A percentile compares a stretch with the other conserved stretches of the same genome.
Conservation (phyloP, 2,888 invertebrate genomes). For the Corbicula japonica region DNA sequence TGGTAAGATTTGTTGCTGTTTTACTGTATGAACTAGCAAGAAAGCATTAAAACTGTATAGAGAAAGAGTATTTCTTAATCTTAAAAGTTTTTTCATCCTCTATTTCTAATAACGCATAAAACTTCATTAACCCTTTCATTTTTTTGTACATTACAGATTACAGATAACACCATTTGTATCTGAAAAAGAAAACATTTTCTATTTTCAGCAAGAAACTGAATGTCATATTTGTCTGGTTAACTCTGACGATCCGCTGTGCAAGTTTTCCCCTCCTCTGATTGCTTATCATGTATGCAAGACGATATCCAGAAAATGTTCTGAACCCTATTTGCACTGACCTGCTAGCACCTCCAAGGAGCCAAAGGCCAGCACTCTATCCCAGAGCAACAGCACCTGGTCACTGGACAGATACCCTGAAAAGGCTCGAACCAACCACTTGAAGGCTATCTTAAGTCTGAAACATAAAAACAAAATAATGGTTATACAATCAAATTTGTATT, state of each 20-base stretch:
- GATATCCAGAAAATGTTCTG: slow-evolving; percentile 26
- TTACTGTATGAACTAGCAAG: too few species aligned
- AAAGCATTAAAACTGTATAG: too few species aligned
- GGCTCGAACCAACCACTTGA: slow-evolving; percentile 98
- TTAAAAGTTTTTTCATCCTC: too few species aligned
- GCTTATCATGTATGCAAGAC: slow-evolving; percentile 20
- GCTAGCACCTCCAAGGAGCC: slow-evolving; percentile 96
- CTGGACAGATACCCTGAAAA: slow-evolving; percentile 98
- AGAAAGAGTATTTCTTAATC: too few species aligned
- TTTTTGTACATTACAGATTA: too few species aligned
- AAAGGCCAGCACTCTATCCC: slow-evolving; percentile 97
- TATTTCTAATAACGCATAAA: too few species aligned
- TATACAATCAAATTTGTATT: too few species aligned
- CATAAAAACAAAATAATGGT: neutral
- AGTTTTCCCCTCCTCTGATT: too few species aligned
- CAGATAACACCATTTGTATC: slow-evolving; percentile 18
- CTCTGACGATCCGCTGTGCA: slow-evolving; percentile 5
- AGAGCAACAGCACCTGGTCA: slow-evolving; percentile 95
- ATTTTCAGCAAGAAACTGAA: too few species aligned
- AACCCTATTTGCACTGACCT: slow-evolving; percentile 75
- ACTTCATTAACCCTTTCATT: too few species aligned
- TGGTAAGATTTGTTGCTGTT: too few species aligned
- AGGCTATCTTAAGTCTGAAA: slow-evolving; percentile 93
- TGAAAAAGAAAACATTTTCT: slow-evolving; percentile 28
- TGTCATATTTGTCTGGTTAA: too few species aligned